phyloP scores from a whole-genome alignment of 53 echinoderm and acorn worm genomes.

The Actinopyga echinites region DNA sequence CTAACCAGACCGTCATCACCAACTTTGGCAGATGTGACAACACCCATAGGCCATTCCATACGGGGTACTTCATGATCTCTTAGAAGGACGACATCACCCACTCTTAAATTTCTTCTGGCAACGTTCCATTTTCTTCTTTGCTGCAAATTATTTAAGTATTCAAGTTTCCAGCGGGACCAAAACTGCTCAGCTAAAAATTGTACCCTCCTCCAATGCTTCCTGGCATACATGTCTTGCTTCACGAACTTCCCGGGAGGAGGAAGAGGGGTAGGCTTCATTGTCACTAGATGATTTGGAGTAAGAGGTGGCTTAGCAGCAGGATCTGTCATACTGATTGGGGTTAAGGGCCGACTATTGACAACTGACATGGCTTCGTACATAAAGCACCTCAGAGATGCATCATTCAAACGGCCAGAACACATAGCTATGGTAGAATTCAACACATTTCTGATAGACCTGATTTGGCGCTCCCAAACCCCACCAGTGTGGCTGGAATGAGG shows the following conservation, averaged over 20 bases:
- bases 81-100: not conserved
- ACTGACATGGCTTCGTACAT: not conserved
- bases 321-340: not conserved
- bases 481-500: too few relatives aligned
- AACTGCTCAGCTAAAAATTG: not conserved
- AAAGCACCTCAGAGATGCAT: too few relatives aligned
- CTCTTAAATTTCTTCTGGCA: not conserved
- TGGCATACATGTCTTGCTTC: too few relatives aligned
- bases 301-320: too few relatives aligned
- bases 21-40: not conserved
- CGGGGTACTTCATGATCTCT: not conserved
- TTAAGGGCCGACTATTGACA: not conserved
- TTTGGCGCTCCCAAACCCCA: too few relatives aligned
- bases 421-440: not conserved
- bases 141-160: too few relatives aligned
- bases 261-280: too few relatives aligned
- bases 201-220: too few relatives aligned
- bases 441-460: too few relatives aligned
- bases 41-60: slow-evolving; percentile 3
- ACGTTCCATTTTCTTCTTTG: slow-evolving; percentile 12
- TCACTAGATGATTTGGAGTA: too few relatives aligned
- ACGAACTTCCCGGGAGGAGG: too few relatives aligned
- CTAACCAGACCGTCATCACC: not conserved
- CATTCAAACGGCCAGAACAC: not conserved
- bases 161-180: not conserved